These are phyloP conservation scores for Orthosia cruda DNA, from an alignment of 2,888 invertebrate species.

Conservation along the genomic window DNA sequence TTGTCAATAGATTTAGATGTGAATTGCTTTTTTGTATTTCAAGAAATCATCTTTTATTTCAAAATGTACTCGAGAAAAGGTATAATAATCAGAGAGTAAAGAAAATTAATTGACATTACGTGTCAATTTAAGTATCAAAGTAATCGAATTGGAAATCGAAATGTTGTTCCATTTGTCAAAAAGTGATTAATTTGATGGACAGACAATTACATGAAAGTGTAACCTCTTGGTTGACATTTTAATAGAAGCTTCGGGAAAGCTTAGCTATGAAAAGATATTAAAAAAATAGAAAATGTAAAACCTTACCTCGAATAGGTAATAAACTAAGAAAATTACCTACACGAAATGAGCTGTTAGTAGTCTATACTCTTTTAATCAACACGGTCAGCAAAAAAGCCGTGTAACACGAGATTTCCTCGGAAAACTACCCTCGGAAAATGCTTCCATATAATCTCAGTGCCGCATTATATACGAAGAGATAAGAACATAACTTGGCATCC, in stretches of 20 bases:
- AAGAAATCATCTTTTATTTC: too few species aligned
- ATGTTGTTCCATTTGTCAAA: too few species aligned
- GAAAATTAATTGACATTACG: too few species aligned
- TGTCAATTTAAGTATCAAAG: too few species aligned
- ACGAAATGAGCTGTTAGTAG: conserved; percentile 28
- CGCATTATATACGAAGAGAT: conserved; percentile 61
- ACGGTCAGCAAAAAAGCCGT: conserved; percentile 37
- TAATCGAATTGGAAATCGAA: too few species aligned
- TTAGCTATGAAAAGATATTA: background rate
- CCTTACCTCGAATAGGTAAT: conserved; percentile 1
- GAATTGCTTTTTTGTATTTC: background rate
- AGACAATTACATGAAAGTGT: background rate
- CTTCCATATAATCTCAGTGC: conserved; percentile 61
- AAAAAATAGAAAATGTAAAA: conserved; percentile 5
- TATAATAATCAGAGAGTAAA: too few species aligned
- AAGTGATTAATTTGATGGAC: too few species aligned
- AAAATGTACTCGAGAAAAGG: background rate
- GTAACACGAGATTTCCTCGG: conserved; percentile 28
- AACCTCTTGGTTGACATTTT: background rate
- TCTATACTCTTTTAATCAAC: conserved; percentile 29
- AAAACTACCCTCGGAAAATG: conserved; percentile 30
- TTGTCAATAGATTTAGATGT: background rate
- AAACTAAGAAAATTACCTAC: background rate
- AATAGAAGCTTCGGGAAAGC: background rate
- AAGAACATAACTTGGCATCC: conserved; percentile 70